phyloP scores from a whole-genome alignment of 1,140 invertebrate genomes.

The Drosophila pectinifera region DNA sequence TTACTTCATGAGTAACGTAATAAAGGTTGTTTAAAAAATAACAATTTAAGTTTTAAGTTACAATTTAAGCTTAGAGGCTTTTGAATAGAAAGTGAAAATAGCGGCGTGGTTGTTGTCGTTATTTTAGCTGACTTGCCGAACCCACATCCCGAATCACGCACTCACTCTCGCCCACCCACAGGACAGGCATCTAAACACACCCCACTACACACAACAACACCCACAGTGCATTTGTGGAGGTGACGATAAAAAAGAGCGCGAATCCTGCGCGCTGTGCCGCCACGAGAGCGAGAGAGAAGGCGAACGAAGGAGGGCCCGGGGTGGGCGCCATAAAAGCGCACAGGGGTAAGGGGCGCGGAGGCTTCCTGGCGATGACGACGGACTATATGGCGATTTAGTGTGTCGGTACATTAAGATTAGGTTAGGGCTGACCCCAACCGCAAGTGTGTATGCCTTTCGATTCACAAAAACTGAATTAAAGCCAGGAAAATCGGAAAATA shows the following conservation, averaged over 20 bases:
- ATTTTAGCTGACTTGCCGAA: conserved; percentile 62
- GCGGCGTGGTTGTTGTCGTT: conserved; percentile 59
- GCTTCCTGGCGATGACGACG: conserved; percentile 15
- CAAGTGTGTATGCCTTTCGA: conserved; percentile 16
- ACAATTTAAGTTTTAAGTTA: not conserved
- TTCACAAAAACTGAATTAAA: not conserved
- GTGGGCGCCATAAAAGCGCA: conserved; percentile 14
- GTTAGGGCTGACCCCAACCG: conserved; percentile 69
- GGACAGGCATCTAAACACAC: conserved; percentile 20
- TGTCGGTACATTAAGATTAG: conserved; percentile 68
- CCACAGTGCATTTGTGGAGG: conserved; percentile 18
- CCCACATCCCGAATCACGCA: conserved; percentile 10
- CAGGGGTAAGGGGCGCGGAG: too few relatives aligned
- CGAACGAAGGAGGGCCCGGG: not conserved
- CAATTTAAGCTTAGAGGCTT: conserved; percentile 38
- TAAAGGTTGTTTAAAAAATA: not conserved
- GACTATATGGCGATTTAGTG: conserved; percentile 45
- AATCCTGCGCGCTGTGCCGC: conserved; percentile 64
- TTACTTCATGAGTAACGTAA: too few relatives aligned
- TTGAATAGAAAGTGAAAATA: conserved; percentile 75
- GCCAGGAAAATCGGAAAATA: not conserved
- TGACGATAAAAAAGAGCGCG: conserved; percentile 63
- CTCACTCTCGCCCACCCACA: conserved; percentile 4
- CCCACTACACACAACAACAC: conserved; percentile 10
- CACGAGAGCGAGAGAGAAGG: conserved; percentile 23